Conservation (phyloP, 2,797 vertebrate species). For the Helicolenus hilgendorfi region DNA sequence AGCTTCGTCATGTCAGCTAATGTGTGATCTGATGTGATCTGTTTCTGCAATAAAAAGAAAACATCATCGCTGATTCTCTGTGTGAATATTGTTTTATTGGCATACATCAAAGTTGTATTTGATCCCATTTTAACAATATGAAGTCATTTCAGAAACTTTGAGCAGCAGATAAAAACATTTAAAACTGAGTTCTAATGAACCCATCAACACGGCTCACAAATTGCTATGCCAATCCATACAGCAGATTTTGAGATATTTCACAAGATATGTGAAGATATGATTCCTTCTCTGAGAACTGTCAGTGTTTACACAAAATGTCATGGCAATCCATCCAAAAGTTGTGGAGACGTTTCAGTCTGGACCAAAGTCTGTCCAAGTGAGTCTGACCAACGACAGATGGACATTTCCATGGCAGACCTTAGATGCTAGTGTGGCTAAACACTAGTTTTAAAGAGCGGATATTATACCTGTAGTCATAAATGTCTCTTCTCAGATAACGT, state of each 20-base stretch:
- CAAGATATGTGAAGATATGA: background rate
- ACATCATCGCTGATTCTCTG: conserved; percentile 42
- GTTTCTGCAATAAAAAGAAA: conserved; percentile 58
- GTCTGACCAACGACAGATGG: background rate
- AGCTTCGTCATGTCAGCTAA: conserved; percentile 52
- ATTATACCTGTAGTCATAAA: background rate
- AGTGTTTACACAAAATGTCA: background rate
- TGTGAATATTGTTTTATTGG: background rate
- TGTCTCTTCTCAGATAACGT: background rate
- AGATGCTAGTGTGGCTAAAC: background rate
- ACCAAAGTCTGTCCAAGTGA: background rate
- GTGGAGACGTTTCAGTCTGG: background rate
- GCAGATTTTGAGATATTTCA: background rate
- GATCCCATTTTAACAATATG: background rate
- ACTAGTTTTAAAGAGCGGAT: background rate
- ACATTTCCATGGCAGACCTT: background rate
- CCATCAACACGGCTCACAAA: background rate
- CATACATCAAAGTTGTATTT: background rate
- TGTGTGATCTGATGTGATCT: conserved; percentile 64
- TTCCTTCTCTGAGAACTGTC: background rate
- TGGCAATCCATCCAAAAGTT: background rate
- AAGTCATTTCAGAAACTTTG: background rate
- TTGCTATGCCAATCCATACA: background rate
- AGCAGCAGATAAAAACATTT: background rate
- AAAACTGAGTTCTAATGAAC: background rate